phyloP scores from a whole-genome alignment of 2,888 invertebrate genomes.

The Agriopis aurantiaria region DNA sequence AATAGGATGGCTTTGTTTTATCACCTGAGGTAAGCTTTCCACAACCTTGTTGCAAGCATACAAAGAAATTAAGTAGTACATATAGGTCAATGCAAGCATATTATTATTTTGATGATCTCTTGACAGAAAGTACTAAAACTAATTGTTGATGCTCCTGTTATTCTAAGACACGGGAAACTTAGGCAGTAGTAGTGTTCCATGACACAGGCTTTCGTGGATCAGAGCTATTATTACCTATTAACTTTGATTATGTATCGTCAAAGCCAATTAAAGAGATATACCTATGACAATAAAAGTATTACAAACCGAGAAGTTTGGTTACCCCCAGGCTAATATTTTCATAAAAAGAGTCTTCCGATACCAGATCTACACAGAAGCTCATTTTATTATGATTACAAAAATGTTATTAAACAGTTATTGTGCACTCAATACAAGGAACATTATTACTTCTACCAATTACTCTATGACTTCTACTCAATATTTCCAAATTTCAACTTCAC shows the following conservation, averaged over 20 bases:
- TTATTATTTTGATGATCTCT: not conserved
- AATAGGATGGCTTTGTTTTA: too few species aligned
- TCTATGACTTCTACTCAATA: too few species aligned
- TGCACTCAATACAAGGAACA: not conserved
- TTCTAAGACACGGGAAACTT: too few species aligned
- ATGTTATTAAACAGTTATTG: not conserved
- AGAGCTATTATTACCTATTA: not conserved
- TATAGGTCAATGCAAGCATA: too few species aligned
- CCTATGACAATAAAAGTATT: slow-evolving; percentile 3
- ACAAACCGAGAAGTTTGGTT: slow-evolving; percentile 86
- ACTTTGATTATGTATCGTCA: too few species aligned
- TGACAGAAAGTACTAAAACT: not conserved
- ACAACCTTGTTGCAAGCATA: too few species aligned
- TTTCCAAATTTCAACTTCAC: too few species aligned
- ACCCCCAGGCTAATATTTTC: slow-evolving; percentile 90
- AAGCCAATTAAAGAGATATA: too few species aligned
- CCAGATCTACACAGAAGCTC: slow-evolving; percentile 90
- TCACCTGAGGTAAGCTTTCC: too few species aligned
- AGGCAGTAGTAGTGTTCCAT: too few species aligned
- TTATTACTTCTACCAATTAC: too few species aligned
- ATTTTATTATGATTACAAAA: slow-evolving; percentile 61
- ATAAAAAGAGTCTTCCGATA: slow-evolving; percentile 91
- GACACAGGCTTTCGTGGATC: not conserved
- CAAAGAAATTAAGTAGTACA: too few species aligned
- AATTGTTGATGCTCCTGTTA: not conserved